These are phyloP conservation scores for Scleropages formosus DNA, from an alignment of 2,797 vertebrate species.

Conservation along the genomic window DNA sequence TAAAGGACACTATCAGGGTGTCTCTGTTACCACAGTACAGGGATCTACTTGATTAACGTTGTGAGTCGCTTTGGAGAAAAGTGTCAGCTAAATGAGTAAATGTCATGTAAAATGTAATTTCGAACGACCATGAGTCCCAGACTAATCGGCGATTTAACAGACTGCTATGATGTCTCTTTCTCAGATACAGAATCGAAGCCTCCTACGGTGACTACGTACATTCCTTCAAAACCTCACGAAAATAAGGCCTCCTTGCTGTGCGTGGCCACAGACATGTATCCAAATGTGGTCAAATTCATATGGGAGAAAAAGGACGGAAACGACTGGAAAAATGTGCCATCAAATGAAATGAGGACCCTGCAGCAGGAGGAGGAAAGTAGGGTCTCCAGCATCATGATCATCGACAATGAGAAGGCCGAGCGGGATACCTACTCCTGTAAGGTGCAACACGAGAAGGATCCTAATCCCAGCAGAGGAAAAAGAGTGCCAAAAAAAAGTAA, in stretches of 20 bases:
- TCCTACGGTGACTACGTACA: not conserved
- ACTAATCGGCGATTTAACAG: too few species aligned
- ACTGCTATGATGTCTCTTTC: not conserved
- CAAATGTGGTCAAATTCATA: not conserved
- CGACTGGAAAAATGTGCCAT: not conserved
- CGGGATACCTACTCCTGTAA: not conserved
- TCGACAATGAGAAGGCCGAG: not conserved
- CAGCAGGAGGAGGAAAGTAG: not conserved
- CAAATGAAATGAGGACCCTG: accelerated
- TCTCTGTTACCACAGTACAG: too few species aligned
- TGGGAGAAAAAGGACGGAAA: not conserved
- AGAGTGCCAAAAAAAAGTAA: not conserved
- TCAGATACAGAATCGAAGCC: not conserved
- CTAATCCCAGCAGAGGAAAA: accelerated
- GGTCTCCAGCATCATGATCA: slow-evolving; percentile 3
- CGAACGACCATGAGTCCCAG: too few species aligned
- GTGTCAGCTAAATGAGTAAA: too few species aligned
- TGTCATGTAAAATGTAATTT: too few species aligned
- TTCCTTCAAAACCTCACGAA: not conserved
- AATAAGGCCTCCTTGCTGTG: not conserved
- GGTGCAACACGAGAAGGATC: not conserved
- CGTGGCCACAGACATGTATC: slow-evolving; percentile 12
- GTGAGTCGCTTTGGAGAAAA: too few species aligned
- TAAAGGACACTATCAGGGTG: too few species aligned
- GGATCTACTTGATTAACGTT: too few species aligned